phyloP scores from a whole-genome alignment of 2,113 vertebrate genomes.

The Petrocephalus microphthalmus region DNA sequence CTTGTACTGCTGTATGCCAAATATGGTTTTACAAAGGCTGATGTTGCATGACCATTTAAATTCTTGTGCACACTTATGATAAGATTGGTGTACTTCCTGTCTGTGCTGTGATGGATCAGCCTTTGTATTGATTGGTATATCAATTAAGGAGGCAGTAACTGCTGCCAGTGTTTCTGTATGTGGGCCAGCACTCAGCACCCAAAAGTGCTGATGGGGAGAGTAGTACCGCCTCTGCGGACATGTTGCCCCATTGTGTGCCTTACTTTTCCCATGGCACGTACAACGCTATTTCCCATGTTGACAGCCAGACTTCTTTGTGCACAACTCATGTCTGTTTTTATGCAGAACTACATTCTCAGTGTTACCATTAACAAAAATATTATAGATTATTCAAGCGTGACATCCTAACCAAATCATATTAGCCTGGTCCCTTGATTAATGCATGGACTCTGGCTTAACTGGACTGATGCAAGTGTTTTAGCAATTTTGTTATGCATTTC shows the following conservation, averaged over 20 bases:
- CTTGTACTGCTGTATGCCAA: neutral
- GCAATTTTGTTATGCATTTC: constrained; percentile 6
- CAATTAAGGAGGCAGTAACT: neutral
- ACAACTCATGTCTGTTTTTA: neutral
- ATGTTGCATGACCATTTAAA: neutral
- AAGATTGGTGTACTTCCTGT: neutral
- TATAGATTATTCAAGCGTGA: neutral
- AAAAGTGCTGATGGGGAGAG: neutral
- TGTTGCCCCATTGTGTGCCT: neutral
- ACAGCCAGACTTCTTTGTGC: neutral
- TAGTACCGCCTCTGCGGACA: neutral
- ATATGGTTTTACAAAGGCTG: neutral
- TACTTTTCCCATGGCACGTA: neutral
- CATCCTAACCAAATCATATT: neutral
- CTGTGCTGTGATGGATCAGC: constrained; percentile 12
- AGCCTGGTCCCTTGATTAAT: neutral
- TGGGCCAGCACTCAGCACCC: neutral
- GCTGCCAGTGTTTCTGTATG: neutral
- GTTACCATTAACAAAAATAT: constrained; percentile 1
- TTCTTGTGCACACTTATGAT: neutral
- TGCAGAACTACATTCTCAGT: neutral
- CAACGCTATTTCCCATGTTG: neutral
- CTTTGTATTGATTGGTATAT: constrained; percentile 5
- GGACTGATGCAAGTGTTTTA: constrained; percentile 11
- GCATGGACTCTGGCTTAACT: neutral